phyloP scores from a whole-genome alignment of 2,888 invertebrate species.

The Diabrotica balteata region DNA sequence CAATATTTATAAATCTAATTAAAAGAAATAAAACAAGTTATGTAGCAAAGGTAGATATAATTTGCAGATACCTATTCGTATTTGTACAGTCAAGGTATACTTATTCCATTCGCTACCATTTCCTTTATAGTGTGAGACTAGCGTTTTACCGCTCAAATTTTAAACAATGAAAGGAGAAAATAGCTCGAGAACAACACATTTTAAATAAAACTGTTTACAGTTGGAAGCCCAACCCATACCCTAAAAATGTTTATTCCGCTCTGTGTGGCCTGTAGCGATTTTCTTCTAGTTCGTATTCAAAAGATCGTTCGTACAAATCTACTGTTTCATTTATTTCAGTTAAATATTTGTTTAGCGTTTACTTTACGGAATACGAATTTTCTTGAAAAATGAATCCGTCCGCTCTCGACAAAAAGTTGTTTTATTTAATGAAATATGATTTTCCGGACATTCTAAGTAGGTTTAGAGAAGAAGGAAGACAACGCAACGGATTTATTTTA shows the following conservation, averaged over 20 bases:
- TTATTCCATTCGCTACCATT: no score
- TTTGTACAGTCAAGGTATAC: no score
- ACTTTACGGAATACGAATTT: slow-evolving; percentile 20
- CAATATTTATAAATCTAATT: no score
- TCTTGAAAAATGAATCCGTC: slow-evolving; percentile 17
- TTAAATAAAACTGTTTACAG: slow-evolving; percentile 29
- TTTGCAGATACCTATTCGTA: no score
- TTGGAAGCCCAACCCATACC: slow-evolving; percentile 18
- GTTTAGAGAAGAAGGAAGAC: no score
- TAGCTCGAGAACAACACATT: slow-evolving; percentile 23
- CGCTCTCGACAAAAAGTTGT: slow-evolving; percentile 3
- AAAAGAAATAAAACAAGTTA: no score
- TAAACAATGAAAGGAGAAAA: slow-evolving; percentile 16
- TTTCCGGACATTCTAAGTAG: no score
- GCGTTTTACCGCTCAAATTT: neutral
- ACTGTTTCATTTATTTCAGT: slow-evolving; percentile 33
- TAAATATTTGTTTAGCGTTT: slow-evolving; percentile 25
- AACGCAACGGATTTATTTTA: no score
- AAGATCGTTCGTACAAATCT: slow-evolving; percentile 29
- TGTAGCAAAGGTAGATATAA: no score
- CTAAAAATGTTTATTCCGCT: slow-evolving; percentile 28
- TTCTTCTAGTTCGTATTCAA: slow-evolving; percentile 30
- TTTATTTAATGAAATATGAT: slow-evolving; percentile 4
- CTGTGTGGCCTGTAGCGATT: slow-evolving; percentile 24
- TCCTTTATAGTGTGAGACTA: no score